phyloP scores from a whole-genome alignment of 1,140 invertebrate genomes.

The Drosophila paulistorum region DNA sequence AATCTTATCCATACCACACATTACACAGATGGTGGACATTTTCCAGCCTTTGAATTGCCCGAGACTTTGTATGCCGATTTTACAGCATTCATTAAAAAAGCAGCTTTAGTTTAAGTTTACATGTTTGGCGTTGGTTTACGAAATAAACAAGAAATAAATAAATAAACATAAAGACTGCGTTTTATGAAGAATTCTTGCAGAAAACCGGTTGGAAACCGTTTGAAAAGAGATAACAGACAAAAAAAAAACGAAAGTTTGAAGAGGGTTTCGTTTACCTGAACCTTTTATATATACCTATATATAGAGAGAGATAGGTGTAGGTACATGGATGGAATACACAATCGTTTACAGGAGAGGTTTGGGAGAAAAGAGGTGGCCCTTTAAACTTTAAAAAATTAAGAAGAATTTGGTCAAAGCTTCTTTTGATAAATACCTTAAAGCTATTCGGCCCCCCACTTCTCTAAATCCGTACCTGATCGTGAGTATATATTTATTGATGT shows the following conservation, averaged over 20 bases:
- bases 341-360: too few species aligned
- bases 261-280: neutral
- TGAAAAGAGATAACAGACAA: too few species aligned
- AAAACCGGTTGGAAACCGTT: neutral
- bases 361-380: too few species aligned
- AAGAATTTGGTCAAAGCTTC: too few species aligned
- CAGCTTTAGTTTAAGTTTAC: constrained; percentile 23
- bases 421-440: too few species aligned
- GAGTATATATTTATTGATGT: neutral
- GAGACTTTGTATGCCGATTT: constrained; percentile 87
- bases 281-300: neutral
- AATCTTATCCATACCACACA: constrained; percentile 87
- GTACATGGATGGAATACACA: neutral
- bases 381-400: too few species aligned
- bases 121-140: too few species aligned
- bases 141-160: constrained; percentile 6
- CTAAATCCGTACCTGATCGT: too few species aligned
- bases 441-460: too few species aligned
- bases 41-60: constrained; percentile 92
- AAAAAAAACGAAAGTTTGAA: constrained; percentile 6
- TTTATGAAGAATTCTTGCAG: neutral
- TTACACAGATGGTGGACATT: constrained; percentile 90
- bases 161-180: neutral
- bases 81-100: constrained; percentile 72
- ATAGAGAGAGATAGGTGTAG: neutral